Conservation (phyloP, 2,888 invertebrate species). For the Sarcophaga carnaria region DNA sequence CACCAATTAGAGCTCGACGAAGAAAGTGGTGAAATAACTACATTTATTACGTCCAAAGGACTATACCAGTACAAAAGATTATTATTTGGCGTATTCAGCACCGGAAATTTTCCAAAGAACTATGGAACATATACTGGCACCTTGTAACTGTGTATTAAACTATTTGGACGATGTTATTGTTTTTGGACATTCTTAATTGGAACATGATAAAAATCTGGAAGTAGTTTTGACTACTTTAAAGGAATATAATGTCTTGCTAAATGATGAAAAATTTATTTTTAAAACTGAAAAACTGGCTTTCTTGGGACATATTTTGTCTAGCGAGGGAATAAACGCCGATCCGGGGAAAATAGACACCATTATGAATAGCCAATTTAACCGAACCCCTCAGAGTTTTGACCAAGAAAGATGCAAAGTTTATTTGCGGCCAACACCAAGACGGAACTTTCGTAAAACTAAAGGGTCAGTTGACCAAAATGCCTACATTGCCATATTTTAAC, state of each 20-base stretch:
- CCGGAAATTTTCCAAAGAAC: slow-evolving; percentile 64
- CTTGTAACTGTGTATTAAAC: slow-evolving; percentile 69
- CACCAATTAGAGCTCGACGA: too few relatives aligned
- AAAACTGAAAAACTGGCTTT: too few relatives aligned
- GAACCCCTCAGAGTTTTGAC: slow-evolving; percentile 71
- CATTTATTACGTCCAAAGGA: too few relatives aligned
- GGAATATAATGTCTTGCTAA: too few relatives aligned
- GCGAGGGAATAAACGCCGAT: slow-evolving; percentile 18
- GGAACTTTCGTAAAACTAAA: slow-evolving; percentile 73
- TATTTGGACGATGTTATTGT: slow-evolving; percentile 70
- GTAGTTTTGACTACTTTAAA: too few relatives aligned
- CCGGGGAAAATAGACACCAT: not conserved
- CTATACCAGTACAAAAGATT: too few relatives aligned
- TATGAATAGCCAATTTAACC: too few relatives aligned
- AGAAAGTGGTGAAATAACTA: too few relatives aligned
- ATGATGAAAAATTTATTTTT: too few relatives aligned
- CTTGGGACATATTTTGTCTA: too few relatives aligned
- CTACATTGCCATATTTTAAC: slow-evolving; percentile 70
- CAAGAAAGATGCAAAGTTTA: slow-evolving; percentile 72
- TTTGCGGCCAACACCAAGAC: slow-evolving; percentile 43
- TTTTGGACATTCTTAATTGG: slow-evolving; percentile 69
- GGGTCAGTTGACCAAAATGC: slow-evolving; percentile 46
- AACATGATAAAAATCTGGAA: too few relatives aligned
- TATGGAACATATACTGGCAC: slow-evolving; percentile 71
- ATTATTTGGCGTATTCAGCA: slow-evolving; percentile 63